Evolutionary conservation across 2,888 invertebrate genomes (phyloP), one percentile per base, ranked within the genome.

Genomic region (Uropetala carovei): DNA sequence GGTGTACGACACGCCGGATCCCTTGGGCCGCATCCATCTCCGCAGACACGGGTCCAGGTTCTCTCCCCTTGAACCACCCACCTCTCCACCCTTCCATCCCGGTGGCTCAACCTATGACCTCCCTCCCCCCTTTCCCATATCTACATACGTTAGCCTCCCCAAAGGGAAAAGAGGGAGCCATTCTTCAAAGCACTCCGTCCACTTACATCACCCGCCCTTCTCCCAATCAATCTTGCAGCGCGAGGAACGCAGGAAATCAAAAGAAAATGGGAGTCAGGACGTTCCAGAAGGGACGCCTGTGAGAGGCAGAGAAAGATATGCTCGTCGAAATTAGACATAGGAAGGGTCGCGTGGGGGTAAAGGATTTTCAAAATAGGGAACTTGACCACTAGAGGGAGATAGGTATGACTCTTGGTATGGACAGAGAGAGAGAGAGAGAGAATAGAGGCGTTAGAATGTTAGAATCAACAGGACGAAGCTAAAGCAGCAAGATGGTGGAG

Each of bases 1-100:
- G 64, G 64, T 64, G 83, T 43, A 27, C 59, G 89, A 89, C 89
- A 64, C 89, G 30, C 30, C 60, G 86, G 59, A 60, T 86, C 86
- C 89, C 89, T 14, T n/a, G 89, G 89, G 89, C 56, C n/a, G 89
- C 89, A 89, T 89, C 43, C 89, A 89, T 89, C 89, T 64, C 89
- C 56, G 7, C 0, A 43, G 64, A 68, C 64, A 43, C 27, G 85
- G 22, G 57, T 85, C 56, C 57, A 14, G n/a, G n/a, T 2, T 0
- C 56, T 57, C n/a, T 13, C 18, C 9, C 83, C 56, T 56, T 7
- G 10, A 56, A 43, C 83, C 83, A 3, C 11, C n/a, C 83, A 9
- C 16, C 83, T 14, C 13, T 82, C 14, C 16, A 14, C 83, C 0
- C 18, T 43, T 83, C 56, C 83, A 18, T 57, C 83, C 9, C 83